Percentiles rank a stretch among this genome's conserved stretches.
Evolutionary conservation across 1,140 invertebrate species (phyloP).

Genomic region (Bombus waltoni): DNA sequence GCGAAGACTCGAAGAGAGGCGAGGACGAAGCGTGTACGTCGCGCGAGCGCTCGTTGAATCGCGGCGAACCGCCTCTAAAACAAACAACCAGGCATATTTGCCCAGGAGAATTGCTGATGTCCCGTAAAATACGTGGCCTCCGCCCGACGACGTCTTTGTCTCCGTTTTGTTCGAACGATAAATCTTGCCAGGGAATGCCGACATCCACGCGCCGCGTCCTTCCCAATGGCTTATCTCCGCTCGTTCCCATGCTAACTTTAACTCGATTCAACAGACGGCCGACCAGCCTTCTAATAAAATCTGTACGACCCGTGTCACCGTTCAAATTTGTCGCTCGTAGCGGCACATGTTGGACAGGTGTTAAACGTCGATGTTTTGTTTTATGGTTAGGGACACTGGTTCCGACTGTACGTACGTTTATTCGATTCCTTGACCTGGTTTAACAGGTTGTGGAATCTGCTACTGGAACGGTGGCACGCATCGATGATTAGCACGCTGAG

Average conservation of each 20-base stretch:
- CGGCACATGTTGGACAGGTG: not conserved
- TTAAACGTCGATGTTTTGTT: not conserved
- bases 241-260: not conserved
- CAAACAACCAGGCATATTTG: conserved; percentile 45
- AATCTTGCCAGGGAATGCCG: conserved; percentile 8
- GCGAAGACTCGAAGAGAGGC: not conserved
- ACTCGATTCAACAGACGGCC: not conserved
- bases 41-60: conserved; percentile 18
- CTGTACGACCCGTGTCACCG: not conserved
- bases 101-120: conserved; percentile 37
- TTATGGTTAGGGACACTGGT: not conserved
- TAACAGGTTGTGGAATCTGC: not conserved
- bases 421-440: not conserved
- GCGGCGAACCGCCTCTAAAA: conserved; percentile 35
- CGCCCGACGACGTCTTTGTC: not conserved
- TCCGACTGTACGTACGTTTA: not conserved
- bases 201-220: not conserved
- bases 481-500: not conserved
- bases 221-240: not conserved
- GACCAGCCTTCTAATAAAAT: not conserved
- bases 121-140: conserved; percentile 29
- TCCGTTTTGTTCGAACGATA: conserved; percentile 27
- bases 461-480: no score
- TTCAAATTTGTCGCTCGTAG: not conserved
- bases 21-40: not conserved